Conservation (phyloP, 1,140 invertebrate species). For the Paralvinella palmiformis region DNA sequence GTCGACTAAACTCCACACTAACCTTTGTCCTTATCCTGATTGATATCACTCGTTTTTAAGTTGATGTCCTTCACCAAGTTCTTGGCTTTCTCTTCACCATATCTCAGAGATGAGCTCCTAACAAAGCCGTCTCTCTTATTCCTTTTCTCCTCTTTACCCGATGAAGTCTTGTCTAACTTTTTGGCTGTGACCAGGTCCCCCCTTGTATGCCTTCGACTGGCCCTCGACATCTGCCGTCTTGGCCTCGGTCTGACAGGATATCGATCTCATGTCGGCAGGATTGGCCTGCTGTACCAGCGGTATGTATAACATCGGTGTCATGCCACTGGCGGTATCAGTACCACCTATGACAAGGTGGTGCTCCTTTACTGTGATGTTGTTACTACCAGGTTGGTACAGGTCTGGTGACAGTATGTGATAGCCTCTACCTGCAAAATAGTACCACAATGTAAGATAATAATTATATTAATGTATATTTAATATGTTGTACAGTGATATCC, state of each 20-base stretch:
- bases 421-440: background rate
- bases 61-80: constrained; percentile 20
- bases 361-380: constrained; percentile 1
- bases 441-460: background rate
- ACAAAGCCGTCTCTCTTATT: background rate
- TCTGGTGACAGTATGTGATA: background rate
- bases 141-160: background rate
- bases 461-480: too few species aligned
- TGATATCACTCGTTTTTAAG: constrained; percentile 16
- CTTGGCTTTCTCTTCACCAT: constrained; percentile 10
- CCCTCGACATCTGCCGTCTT: background rate
- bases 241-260: constrained; percentile 5
- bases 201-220: background rate
- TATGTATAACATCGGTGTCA: background rate
- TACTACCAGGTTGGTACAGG: background rate
- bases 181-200: background rate
- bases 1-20: background rate
- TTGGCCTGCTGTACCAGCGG: background rate
- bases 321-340: background rate
- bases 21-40: constrained; percentile 23
- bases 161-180: background rate
- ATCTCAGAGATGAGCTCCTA: constrained; percentile 15
- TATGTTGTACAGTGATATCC: too few species aligned
- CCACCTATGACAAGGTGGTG: constrained; percentile 5
- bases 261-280: background rate